Conservation (phyloP, 2,888 invertebrate species). For the Selenia dentaria region DNA sequence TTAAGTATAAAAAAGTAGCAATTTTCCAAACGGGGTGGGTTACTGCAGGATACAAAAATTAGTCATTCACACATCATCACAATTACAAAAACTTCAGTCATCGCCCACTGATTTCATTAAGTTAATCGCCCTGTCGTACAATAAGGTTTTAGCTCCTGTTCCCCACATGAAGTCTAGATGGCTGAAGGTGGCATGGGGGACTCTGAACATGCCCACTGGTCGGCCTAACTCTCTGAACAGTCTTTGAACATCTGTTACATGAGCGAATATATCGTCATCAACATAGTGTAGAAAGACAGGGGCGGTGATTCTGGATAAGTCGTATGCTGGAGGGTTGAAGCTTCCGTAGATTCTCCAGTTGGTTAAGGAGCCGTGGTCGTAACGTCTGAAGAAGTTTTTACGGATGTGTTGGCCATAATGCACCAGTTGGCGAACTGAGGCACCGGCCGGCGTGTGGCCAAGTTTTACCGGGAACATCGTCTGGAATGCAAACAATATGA, state of each 20-base stretch:
- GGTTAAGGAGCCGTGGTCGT: slow-evolving; percentile 70
- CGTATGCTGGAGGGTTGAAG: slow-evolving; percentile 80
- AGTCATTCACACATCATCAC: too few species aligned
- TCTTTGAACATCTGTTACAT: slow-evolving; percentile 71
- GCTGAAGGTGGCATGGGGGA: slow-evolving; percentile 84
- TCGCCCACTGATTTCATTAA: slow-evolving; percentile 63
- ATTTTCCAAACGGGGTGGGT: too few species aligned
- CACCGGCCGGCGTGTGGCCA: slow-evolving; percentile 87
- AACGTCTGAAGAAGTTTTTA: slow-evolving; percentile 75
- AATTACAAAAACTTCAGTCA: too few species aligned
- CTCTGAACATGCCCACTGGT: slow-evolving; percentile 75
- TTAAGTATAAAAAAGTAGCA: too few species aligned
- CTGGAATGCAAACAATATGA: too few species aligned
- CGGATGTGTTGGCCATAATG: slow-evolving; percentile 88
- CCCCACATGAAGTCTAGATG: slow-evolving; percentile 89
- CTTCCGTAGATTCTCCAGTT: slow-evolving; percentile 82
- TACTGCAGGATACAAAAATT: too few species aligned
- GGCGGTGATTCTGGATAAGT: slow-evolving; percentile 75
- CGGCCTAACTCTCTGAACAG: slow-evolving; percentile 74
- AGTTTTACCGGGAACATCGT: slow-evolving; percentile 87
- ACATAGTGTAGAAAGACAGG: slow-evolving; percentile 86
- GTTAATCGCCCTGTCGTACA: slow-evolving; percentile 80
- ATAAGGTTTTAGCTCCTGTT: slow-evolving; percentile 76
- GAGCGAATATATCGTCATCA: slow-evolving; percentile 85
- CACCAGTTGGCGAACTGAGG: slow-evolving; percentile 86